A percentile compares a stretch with the other conserved stretches of the same genome.
Conservation (phyloP, 92 coral and sea anemone species). For the Micromussa lordhowensis region DNA sequence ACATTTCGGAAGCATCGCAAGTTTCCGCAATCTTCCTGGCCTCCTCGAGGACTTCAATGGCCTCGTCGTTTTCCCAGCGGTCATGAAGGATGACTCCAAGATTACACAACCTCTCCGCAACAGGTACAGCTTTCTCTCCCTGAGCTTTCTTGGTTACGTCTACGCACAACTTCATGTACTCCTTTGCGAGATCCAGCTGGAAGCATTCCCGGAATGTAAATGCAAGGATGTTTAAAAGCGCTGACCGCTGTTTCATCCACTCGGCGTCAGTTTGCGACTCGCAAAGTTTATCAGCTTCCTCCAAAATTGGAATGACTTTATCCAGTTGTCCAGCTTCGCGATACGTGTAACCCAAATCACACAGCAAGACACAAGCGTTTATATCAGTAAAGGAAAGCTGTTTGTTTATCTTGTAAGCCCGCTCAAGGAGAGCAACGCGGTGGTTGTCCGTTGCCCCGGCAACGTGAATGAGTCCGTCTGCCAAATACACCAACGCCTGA, state of each 20-base stretch:
- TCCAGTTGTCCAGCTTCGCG: conserved; percentile 84
- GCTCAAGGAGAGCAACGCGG: conserved; percentile 78
- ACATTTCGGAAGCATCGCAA: conserved; percentile 28
- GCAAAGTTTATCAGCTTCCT: conserved; percentile 79
- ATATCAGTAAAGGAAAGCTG: conserved; percentile 52
- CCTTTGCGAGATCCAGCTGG: conserved; percentile 80
- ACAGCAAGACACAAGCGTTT: conserved; percentile 66
- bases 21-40: conserved; percentile 73
- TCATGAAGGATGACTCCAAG: conserved; percentile 88
- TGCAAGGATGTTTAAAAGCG: conserved; percentile 73
- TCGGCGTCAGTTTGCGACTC: conserved; percentile 54
- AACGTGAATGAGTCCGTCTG: conserved; percentile 85
- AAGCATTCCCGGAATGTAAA: conserved; percentile 83
- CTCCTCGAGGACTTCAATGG: conserved; percentile 73
- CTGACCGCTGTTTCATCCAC: conserved; percentile 71
- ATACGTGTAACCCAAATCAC: conserved; percentile 87
- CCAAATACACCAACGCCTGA: conserved; percentile 68
- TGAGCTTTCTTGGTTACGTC: conserved; percentile 72
- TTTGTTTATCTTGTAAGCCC: conserved; percentile 68
- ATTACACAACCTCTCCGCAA: conserved; percentile 88
- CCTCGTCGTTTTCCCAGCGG: conserved; percentile 78
- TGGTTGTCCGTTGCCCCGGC: conserved; percentile 83
- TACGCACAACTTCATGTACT: conserved; percentile 78
- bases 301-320: conserved; percentile 68
- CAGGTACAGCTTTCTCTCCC: conserved; percentile 67